These are phyloP conservation scores for Neostethus bicornis DNA, from an alignment of 2,797 vertebrate species.

Conservation along the genomic window DNA sequence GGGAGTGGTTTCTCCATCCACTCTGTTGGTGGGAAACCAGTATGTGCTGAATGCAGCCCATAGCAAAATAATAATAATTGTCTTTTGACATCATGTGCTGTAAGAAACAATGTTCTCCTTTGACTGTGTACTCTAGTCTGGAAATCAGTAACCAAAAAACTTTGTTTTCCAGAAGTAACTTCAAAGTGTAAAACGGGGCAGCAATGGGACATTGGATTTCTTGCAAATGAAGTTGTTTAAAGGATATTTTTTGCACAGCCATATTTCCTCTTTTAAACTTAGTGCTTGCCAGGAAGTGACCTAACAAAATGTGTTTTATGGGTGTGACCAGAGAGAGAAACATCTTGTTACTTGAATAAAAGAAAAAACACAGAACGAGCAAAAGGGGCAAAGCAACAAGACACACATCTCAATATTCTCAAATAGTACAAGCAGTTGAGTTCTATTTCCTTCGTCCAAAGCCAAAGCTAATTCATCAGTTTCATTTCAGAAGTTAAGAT, in stretches of 20 bases:
- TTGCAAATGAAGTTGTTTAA: too few species aligned
- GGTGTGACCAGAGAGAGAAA: constrained; percentile 1
- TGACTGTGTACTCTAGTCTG: background rate
- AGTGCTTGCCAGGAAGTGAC: background rate
- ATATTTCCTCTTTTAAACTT: background rate
- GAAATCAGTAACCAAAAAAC: background rate
- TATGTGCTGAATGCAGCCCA: background rate
- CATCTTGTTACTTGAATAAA: background rate
- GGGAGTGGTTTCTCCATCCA: background rate
- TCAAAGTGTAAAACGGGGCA: too few species aligned
- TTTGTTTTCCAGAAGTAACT: background rate
- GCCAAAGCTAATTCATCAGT: too few species aligned
- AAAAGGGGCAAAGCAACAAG: background rate
- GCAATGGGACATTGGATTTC: too few species aligned
- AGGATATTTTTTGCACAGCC: too few species aligned
- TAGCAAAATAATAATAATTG: background rate
- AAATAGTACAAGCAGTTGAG: too few species aligned
- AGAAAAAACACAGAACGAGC: constrained; percentile 11
- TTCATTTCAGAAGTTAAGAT: constrained; percentile 22
- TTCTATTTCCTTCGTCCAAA: too few species aligned
- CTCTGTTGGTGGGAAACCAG: constrained; percentile 3
- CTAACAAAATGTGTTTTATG: background rate
- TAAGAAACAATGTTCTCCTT: background rate
- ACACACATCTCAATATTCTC: too few species aligned
- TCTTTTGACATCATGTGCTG: background rate